Evolutionary conservation across 1,140 invertebrate genomes (phyloP).

Genomic region (Calycopis cecrops): DNA sequence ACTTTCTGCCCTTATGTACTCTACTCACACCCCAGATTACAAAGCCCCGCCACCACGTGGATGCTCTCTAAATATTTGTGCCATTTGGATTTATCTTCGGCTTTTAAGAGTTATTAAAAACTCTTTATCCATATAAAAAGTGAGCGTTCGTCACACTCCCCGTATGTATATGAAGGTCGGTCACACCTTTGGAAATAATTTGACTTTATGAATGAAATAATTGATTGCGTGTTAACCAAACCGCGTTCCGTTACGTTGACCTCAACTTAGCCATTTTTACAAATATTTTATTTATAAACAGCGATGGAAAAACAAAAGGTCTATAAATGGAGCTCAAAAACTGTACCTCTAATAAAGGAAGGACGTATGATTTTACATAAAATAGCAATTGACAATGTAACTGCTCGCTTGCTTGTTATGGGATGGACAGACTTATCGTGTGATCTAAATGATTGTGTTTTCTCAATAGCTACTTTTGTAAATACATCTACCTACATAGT

Average conservation of each 20-base stretch:
- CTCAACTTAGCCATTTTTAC: slow-evolving; percentile 1
- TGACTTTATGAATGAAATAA: slow-evolving; percentile 10
- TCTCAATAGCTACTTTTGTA: no score
- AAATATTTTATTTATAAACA: not conserved
- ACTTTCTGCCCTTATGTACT: no score
- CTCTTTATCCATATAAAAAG: slow-evolving; percentile 7
- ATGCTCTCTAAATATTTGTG: not conserved
- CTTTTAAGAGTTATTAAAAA: not conserved
- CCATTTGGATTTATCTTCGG: slow-evolving; percentile 9
- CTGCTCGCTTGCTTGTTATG: not conserved
- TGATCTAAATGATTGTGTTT: no score
- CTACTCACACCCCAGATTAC: no score
- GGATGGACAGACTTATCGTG: not conserved
- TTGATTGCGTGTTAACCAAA: not conserved
- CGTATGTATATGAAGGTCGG: slow-evolving; percentile 9
- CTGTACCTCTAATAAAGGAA: not conserved
- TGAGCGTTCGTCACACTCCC: slow-evolving; percentile 7
- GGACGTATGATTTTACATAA: slow-evolving; percentile 6
- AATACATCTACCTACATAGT: no score
- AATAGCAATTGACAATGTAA: not conserved
- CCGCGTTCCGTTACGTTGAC: slow-evolving; percentile 4
- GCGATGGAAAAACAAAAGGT: no score
- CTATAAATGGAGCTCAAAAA: no score
- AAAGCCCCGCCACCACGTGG: no score
- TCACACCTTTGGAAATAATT: slow-evolving; percentile 5